Evolutionary conservation across 2,888 invertebrate species (phyloP).

Genomic region (Mongoloraphidia duomilia): DNA sequence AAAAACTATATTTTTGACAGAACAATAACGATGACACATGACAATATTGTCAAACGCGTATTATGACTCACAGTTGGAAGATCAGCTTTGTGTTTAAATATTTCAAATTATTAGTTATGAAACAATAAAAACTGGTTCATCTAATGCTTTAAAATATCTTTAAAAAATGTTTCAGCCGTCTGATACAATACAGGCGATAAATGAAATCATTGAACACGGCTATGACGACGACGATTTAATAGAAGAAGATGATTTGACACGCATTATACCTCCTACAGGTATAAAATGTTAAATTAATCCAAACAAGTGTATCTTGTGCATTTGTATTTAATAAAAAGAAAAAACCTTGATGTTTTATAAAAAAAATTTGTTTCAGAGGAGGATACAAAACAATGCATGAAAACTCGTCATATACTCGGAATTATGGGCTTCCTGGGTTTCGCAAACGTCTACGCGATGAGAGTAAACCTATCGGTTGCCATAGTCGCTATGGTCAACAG

Average conservation of each 20-base stretch:
- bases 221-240: slow-evolving; percentile 20
- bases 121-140: no score
- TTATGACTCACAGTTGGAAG: no score
- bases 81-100: no score
- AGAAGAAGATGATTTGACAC: slow-evolving; percentile 28
- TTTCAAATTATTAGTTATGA: no score
- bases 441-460: slow-evolving; percentile 78
- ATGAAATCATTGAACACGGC: slow-evolving; percentile 14
- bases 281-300: slow-evolving; percentile 3
- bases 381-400: slow-evolving; percentile 51
- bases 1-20: no score
- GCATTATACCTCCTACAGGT: slow-evolving; percentile 30
- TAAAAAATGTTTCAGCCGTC: slow-evolving; percentile 3
- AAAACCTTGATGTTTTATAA: background rate
- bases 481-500: slow-evolving; percentile 89
- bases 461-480: slow-evolving; percentile 83
- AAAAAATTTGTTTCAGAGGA: slow-evolving; percentile 27
- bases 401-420: slow-evolving; percentile 63
- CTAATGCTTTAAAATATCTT: background rate
- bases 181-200: background rate
- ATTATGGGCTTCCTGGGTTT: slow-evolving; percentile 78
- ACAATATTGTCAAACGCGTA: no score
- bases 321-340: background rate
- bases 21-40: no score
- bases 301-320: background rate